Percentiles rank a stretch among this genome's conserved stretches.
These are phyloP conservation scores for Manis crassicaudata DNA, from an alignment of 2,797 vertebrate genomes.

Conservation along the genomic window DNA sequence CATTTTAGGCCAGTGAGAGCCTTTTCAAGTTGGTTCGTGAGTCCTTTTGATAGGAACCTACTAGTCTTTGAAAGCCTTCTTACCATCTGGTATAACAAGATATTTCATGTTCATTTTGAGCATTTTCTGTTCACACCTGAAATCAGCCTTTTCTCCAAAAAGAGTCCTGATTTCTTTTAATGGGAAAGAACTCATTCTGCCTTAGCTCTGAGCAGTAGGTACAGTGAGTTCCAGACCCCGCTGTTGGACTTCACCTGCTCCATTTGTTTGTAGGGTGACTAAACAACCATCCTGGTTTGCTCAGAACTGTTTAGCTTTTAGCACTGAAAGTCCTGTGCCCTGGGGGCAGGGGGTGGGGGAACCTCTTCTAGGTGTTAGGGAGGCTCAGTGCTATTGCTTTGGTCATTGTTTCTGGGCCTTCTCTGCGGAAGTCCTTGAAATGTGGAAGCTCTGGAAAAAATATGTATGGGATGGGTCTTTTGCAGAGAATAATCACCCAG, in stretches of 20 bases:
- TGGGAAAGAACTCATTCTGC: neutral
- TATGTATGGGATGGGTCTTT: neutral
- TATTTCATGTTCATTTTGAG: neutral
- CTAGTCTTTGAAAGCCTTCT: neutral
- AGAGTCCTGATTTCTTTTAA: neutral
- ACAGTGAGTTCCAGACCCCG: neutral
- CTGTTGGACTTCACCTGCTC: neutral
- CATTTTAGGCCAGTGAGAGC: neutral
- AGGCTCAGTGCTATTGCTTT: neutral
- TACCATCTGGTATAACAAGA: neutral
- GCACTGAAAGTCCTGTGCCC: neutral
- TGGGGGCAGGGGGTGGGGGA: too few relatives aligned
- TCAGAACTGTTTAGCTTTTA: neutral
- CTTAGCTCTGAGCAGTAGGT: neutral
- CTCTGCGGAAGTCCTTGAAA: neutral
- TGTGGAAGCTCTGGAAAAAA: neutral
- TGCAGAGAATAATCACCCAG: neutral
- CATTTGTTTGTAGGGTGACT: neutral
- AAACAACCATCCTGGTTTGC: neutral
- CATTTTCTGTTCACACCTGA: neutral
- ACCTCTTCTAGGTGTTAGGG: neutral
- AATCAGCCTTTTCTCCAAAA: conserved; percentile 8
- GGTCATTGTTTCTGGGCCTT: neutral
- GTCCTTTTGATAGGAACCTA: neutral
- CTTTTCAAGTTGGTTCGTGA: neutral